A percentile compares a stretch with the other conserved stretches of the same genome.
These are phyloP conservation scores for Ptycholaimellus sp. DNA, from an alignment of 2,888 invertebrate genomes.

Conservation along the genomic window DNA sequence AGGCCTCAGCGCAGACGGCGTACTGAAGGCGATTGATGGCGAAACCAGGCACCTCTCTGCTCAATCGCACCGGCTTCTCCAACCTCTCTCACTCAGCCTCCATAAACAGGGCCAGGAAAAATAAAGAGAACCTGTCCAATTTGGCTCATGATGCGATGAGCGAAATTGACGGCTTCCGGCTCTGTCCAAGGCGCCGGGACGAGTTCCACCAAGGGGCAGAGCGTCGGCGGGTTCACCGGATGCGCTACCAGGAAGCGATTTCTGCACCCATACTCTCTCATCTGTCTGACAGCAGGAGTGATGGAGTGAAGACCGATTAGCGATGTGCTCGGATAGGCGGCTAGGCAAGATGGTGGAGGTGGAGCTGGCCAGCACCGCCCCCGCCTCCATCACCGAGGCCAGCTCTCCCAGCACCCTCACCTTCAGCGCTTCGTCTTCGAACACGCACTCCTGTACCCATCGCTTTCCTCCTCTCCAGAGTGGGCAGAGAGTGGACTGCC, in stretches of 20 bases:
- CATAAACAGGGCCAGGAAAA: constrained; percentile 23
- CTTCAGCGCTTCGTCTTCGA: constrained; percentile 63
- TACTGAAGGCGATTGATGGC: constrained; percentile 83
- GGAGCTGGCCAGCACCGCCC: neutral
- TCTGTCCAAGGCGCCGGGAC: constrained; percentile 83
- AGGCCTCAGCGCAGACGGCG: constrained; percentile 70
- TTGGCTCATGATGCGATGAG: constrained; percentile 52
- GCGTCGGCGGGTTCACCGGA: constrained; percentile 67
- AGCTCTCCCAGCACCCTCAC: constrained; percentile 25
- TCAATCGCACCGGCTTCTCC: constrained; percentile 51
- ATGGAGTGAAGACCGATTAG: neutral
- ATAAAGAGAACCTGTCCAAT: constrained; percentile 55
- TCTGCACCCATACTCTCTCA: constrained; percentile 7
- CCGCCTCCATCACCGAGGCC: neutral
- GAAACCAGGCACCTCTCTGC: constrained; percentile 68
- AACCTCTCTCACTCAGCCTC: constrained; percentile 7
- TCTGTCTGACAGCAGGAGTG: neutral
- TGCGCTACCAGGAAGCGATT: constrained; percentile 25
- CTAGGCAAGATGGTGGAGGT: neutral
- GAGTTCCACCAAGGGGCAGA: constrained; percentile 72
- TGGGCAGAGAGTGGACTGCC: too few species aligned
- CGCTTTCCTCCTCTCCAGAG: too few species aligned
- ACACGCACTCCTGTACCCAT: constrained; percentile 54
- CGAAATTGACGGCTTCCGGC: constrained; percentile 45
- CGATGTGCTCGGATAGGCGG: neutral